Conservation (phyloP, 2,113 vertebrate species). For the Ondatra zibethicus region DNA sequence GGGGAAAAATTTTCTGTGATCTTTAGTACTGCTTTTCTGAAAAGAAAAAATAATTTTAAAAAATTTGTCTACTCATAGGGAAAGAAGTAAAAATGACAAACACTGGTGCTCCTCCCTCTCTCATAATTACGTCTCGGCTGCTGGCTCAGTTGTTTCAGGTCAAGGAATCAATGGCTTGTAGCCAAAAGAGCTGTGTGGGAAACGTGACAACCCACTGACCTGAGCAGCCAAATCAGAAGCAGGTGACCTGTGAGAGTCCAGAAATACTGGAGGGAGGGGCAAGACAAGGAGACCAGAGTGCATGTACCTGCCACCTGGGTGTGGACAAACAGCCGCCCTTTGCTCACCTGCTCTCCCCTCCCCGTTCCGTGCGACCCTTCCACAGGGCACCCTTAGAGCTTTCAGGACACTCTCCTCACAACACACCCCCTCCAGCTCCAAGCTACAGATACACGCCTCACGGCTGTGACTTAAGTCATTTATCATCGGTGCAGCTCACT, state of each 20-base stretch:
- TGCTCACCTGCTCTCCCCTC: neutral
- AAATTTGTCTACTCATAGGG: neutral
- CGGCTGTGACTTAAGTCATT: neutral
- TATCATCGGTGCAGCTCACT: neutral
- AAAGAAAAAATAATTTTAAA: conserved; percentile 45
- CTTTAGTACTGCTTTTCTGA: conserved; percentile 1
- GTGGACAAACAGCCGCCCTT: neutral
- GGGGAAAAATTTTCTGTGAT: conserved; percentile 30
- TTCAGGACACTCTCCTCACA: neutral
- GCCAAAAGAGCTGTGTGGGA: neutral
- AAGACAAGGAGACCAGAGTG: neutral
- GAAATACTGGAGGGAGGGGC: neutral
- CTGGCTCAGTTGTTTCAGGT: neutral
- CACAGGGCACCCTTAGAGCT: neutral
- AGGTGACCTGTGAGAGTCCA: neutral
- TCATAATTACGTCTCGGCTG: neutral
- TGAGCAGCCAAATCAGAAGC: neutral
- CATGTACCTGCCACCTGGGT: neutral
- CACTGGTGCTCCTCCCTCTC: neutral
- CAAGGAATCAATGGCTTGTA: neutral
- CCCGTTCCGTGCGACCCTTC: neutral
- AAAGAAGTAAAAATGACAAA: neutral
- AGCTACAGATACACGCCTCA: neutral
- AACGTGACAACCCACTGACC: neutral
- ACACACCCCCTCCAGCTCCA: neutral